Percentiles rank a stretch among this genome's conserved stretches.
These are phyloP conservation scores for Pimpla rufipes DNA, from an alignment of 2,888 invertebrate genomes.

Conservation along the genomic window DNA sequence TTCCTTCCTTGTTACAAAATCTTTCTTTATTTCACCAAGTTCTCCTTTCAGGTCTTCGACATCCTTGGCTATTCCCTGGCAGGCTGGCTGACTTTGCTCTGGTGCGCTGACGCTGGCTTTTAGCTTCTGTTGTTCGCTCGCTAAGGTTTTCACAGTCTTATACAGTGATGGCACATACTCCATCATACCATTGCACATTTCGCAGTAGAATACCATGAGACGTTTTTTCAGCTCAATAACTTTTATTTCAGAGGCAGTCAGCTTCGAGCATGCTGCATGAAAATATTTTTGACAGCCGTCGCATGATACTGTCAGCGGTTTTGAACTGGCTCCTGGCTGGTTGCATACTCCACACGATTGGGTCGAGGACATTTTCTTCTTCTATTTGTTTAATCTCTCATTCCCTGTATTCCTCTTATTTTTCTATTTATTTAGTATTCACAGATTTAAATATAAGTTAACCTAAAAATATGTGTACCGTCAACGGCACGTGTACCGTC, in stretches of 20 bases:
- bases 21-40: not conserved
- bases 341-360: not conserved
- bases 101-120: not conserved
- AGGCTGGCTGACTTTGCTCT: not conserved
- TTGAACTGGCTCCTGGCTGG: not conserved
- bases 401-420: too few relatives aligned
- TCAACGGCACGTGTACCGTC: too few relatives aligned
- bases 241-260: slow-evolving; percentile 11
- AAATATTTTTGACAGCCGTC: not conserved
- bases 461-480: too few relatives aligned
- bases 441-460: too few relatives aligned
- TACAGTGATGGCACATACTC: not conserved
- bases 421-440: too few relatives aligned
- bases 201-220: not conserved
- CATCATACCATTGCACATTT: not conserved
- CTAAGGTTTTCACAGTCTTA: not conserved
- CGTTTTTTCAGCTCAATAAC: not conserved
- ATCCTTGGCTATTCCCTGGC: not conserved
- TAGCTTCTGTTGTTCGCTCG: not conserved
- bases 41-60: not conserved
- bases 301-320: not conserved
- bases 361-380: not conserved
- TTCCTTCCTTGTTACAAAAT: too few relatives aligned
- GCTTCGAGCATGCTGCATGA: not conserved
- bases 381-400: too few relatives aligned